These are phyloP conservation scores for Cololabis saira DNA, from an alignment of 2,113 vertebrate species.

Conservation along the genomic window DNA sequence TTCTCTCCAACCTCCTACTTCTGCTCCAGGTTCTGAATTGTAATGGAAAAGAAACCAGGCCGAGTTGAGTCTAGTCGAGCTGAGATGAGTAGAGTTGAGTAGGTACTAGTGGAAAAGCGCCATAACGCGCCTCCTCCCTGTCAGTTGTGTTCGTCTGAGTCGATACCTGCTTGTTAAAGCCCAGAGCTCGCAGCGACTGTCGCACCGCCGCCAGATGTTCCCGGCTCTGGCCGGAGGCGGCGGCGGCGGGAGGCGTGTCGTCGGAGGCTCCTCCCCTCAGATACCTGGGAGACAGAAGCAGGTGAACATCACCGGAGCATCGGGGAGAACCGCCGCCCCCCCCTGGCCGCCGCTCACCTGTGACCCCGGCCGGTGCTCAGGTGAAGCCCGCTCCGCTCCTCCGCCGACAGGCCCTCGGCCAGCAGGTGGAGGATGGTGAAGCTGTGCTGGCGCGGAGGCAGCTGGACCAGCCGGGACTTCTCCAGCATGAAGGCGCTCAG, in stretches of 20 bases:
- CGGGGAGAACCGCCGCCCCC: no score
- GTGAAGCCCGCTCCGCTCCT: conserved; percentile 87
- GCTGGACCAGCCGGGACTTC: conserved; percentile 87
- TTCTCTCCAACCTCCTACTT: no score
- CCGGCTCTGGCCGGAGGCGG: conserved; percentile 82
- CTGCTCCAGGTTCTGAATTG: no score
- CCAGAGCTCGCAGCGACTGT: conserved; percentile 86
- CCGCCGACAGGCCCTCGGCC: conserved; percentile 89
- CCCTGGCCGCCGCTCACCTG: conserved; percentile 52
- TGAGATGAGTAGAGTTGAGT: no score
- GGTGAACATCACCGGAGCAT: no score
- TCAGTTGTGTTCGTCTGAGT: conserved; percentile 20
- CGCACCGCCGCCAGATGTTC: conserved; percentile 85
- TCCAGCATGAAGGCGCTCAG: conserved; percentile 90
- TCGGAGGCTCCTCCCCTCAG: conserved; percentile 73
- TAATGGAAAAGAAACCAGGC: no score
- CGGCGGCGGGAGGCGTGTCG: conserved; percentile 65
- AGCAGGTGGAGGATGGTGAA: conserved; percentile 92
- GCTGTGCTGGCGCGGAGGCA: conserved; percentile 85
- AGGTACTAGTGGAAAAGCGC: no score
- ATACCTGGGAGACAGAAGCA: conserved; percentile 80
- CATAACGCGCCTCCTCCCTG: conserved; percentile 14
- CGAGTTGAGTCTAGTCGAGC: no score
- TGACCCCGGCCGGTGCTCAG: conserved; percentile 83
- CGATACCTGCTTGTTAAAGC: conserved; percentile 90